Percentiles rank a stretch among this genome's conserved stretches.
Conservation (phyloP, 1,140 invertebrate genomes). For the Pseudomyrmex concolor region DNA sequence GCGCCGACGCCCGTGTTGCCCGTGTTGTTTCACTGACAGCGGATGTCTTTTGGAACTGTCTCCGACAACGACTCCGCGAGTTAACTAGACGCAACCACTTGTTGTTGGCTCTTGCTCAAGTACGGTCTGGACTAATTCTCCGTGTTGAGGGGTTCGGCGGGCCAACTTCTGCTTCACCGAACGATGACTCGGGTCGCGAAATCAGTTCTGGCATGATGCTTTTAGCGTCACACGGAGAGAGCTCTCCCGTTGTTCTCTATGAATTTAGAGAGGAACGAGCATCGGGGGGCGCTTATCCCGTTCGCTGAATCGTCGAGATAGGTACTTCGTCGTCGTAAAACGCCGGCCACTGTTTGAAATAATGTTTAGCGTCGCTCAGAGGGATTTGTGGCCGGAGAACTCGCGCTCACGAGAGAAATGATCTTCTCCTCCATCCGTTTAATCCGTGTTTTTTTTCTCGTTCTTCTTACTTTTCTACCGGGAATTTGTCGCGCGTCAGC, state of each 20-base stretch:
- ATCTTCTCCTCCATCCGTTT: constrained; percentile 2
- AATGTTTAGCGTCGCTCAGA: constrained; percentile 49
- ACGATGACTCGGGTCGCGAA: constrained; percentile 26
- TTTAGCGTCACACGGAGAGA: background rate
- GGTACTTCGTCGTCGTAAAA: constrained; percentile 8
- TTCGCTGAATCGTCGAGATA: constrained; percentile 18
- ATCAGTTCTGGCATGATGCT: constrained; percentile 52
- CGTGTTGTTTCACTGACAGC: constrained; percentile 59
- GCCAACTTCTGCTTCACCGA: constrained; percentile 22
- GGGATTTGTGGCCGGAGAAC: constrained; percentile 38
- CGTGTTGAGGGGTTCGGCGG: constrained; percentile 43
- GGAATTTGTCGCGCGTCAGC: constrained; percentile 57
- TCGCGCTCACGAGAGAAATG: constrained; percentile 28
- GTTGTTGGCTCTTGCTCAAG: constrained; percentile 62
- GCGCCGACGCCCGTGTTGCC: background rate
- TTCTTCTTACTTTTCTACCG: constrained; percentile 24
- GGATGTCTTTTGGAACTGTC: constrained; percentile 70
- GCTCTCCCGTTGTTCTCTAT: background rate
- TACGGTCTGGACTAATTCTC: constrained; percentile 68
- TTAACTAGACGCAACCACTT: constrained; percentile 74
- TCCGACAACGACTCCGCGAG: constrained; percentile 67
- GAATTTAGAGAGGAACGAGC: constrained; percentile 47
- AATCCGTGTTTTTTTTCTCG: constrained; percentile 48
- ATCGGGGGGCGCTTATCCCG: constrained; percentile 23
- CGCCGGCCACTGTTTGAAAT: constrained; percentile 34